Base-by-base conservation (phyloP, 2,797 vertebrate genomes). In the Tapera naevia region DNA sequence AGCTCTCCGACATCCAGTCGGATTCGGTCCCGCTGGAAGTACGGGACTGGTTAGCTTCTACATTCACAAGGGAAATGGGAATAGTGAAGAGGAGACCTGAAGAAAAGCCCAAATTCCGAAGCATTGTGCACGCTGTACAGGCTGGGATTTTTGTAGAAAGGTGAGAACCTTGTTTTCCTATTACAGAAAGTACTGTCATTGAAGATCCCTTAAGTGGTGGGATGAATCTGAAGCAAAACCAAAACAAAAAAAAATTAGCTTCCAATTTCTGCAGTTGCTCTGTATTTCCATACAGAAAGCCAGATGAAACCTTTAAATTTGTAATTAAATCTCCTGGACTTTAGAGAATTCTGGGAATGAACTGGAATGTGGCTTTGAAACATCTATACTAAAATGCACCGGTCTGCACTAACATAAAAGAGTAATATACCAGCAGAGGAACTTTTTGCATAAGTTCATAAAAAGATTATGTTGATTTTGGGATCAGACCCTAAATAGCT, bases 81-180 rank as follows among this genome's bases (percentile, higher is more conserved):
- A 98, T 99, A 97, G 98, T 97, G 62, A 99, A 98, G 96, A 98
- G 99, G 39, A 98, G 99, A 33, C 98, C 98, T 0, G 99, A 99
- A 94, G 99, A 99, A 97, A 99, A 99, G 90, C 99, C 99, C 8
- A 98, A 98, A 97, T 99, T 99, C 97, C 98, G 99, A 87, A 99
- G 99, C 97, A 99, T 99, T 45, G 99, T 99, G 22, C 99, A 99
- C 0, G 99, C 99, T 37, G 99, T 99, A 79, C 99, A 99, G 95
- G 99, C 99, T 75, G 99, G 99, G 39, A 99, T 99, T 97, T 99
- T 99, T 97, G 99, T 99, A 22, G 99, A 99, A 97, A 98, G 99
- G 99, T 99, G 96, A 95, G 80, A 82, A 5, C 7, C 57, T 61
- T 62, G 10, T 61, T 92, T 84, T 70, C 25, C 53, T 73, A 6